Evolutionary conservation across 2,797 vertebrate genomes (phyloP).

Genomic region (Lepus oiostolus): DNA sequence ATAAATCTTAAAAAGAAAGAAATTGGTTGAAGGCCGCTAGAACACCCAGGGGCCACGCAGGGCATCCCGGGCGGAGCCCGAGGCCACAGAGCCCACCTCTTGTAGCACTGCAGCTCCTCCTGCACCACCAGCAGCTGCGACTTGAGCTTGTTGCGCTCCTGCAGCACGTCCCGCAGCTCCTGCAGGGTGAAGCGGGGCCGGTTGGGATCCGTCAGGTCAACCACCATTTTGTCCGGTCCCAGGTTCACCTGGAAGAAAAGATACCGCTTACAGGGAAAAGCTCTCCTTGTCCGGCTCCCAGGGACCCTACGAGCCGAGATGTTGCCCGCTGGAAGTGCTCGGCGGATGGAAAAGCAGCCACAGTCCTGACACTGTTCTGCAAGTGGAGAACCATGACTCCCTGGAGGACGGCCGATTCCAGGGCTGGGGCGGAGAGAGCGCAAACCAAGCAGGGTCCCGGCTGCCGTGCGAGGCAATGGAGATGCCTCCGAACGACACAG

Average conservation of each 20-base stretch:
- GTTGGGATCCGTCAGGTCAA: conserved; percentile 96
- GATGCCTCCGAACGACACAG: background rate
- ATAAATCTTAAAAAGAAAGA: too few relatives aligned
- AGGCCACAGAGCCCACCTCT: conserved; percentile 89
- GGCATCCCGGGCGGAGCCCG: background rate
- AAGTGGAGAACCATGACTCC: background rate
- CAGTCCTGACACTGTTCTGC: background rate
- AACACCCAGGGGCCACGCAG: too few relatives aligned
- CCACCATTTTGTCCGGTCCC: conserved; percentile 94
- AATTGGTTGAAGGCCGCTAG: too few relatives aligned
- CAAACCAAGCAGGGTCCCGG: too few relatives aligned
- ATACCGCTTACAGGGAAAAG: rapidly evolving
- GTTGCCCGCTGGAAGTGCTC: background rate
- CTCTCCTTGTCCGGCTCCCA: background rate
- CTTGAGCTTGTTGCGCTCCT: conserved; percentile 97
- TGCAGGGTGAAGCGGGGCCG: conserved; percentile 98
- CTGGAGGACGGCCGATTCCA: background rate
- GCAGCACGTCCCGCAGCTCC: conserved; percentile 97
- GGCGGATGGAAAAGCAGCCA: background rate
- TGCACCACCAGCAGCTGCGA: conserved; percentile 95
- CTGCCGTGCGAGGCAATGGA: background rate
- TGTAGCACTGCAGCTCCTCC: conserved; percentile 96
- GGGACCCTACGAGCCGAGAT: background rate
- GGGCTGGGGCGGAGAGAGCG: background rate
- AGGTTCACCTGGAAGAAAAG: conserved; percentile 87